phyloP scores from a whole-genome alignment of 1,140 invertebrate species.

The Gryllus bimaculatus region DNA sequence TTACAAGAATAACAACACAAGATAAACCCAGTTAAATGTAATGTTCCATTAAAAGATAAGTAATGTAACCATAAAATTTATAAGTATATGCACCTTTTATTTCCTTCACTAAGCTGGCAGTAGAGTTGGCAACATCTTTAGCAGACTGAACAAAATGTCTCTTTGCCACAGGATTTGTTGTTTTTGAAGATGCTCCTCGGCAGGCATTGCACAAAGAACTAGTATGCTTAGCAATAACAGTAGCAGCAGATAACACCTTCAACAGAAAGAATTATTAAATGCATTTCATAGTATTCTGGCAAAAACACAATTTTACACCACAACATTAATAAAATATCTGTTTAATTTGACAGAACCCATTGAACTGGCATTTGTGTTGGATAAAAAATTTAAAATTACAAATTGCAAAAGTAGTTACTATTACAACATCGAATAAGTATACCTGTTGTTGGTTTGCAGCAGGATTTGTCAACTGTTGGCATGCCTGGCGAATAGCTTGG shows the following conservation, averaged over 20 bases:
- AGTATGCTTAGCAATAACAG: conserved; percentile 92
- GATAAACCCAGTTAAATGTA: neutral
- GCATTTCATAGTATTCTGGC: no score
- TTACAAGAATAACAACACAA: neutral
- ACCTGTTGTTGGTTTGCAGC: conserved; percentile 71
- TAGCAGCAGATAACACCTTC: conserved; percentile 79
- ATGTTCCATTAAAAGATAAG: neutral
- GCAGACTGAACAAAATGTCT: conserved; percentile 95
- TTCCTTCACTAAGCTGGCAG: conserved; percentile 86
- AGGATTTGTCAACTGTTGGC: conserved; percentile 65
- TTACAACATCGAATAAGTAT: neutral
- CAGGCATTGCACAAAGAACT: conserved; percentile 92
- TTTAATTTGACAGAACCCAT: no score
- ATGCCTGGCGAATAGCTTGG: conserved; percentile 80
- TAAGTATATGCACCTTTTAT: conserved; percentile 57
- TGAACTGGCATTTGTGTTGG: no score
- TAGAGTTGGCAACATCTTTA: conserved; percentile 94
- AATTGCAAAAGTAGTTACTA: neutral
- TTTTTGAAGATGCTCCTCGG: conserved; percentile 82
- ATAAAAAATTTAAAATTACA: neutral
- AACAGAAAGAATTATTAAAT: conserved; percentile 9
- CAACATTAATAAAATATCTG: no score
- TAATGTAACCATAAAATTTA: neutral
- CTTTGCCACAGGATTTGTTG: conserved; percentile 86
- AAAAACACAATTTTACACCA: no score